Evolutionary conservation across 2,113 vertebrate genomes (phyloP).

Genomic region (Falcunculus frontatus): DNA sequence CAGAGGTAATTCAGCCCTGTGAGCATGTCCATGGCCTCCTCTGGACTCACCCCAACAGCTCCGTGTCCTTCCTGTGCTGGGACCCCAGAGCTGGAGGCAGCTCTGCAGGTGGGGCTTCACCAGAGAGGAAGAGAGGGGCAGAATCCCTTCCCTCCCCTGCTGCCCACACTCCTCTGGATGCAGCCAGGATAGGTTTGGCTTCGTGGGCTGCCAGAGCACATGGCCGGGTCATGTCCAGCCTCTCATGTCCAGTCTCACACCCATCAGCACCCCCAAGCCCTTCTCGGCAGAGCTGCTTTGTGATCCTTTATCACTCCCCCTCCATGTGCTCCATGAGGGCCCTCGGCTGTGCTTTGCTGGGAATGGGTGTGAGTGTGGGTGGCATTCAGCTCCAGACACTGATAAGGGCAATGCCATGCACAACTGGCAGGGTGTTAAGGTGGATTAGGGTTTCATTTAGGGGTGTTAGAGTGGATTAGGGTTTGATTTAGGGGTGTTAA

Average conservation of each 20-base stretch:
- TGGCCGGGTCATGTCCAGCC: not conserved
- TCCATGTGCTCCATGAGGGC: rapidly evolving
- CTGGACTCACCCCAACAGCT: not conserved
- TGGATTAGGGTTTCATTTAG: not conserved
- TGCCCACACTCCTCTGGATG: not conserved
- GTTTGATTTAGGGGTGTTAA: not conserved
- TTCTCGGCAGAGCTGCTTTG: not conserved
- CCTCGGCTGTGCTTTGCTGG: not conserved
- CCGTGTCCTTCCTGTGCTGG: not conserved
- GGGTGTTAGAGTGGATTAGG: not conserved
- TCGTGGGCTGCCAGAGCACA: not conserved
- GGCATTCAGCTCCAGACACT: not conserved
- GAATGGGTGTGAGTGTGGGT: not conserved
- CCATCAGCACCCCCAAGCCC: not conserved
- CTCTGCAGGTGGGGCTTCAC: not conserved
- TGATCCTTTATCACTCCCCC: rapidly evolving
- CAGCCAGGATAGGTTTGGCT: not conserved
- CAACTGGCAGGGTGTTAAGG: not conserved
- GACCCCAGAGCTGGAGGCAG: not conserved
- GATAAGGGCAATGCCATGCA: not conserved
- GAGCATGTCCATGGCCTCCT: not conserved
- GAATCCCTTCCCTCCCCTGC: not conserved
- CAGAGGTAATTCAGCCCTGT: not conserved
- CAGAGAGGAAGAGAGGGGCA: rapidly evolving
- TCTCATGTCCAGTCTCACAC: not conserved